Evolutionary conservation across 2,797 vertebrate genomes (phyloP).

Genomic region (Psittacula echo): DNA sequence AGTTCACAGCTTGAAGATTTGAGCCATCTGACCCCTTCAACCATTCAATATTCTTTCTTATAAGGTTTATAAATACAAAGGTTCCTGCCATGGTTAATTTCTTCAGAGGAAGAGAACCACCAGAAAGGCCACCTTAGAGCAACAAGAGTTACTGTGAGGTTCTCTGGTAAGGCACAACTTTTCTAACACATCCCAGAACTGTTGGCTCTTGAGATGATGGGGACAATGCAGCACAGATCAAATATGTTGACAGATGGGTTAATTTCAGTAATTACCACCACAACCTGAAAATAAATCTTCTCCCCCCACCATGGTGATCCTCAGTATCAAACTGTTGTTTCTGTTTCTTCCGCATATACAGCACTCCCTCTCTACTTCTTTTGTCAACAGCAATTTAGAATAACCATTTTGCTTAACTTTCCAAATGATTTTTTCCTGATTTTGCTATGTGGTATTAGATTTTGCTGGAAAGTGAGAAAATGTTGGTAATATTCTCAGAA

Average conservation of each 20-base stretch:
- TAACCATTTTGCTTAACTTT: neutral
- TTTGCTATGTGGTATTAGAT: neutral
- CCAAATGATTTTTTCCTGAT: neutral
- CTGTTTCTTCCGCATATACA: neutral
- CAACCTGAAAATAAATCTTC: neutral
- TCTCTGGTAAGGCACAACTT: neutral
- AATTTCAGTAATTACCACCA: neutral
- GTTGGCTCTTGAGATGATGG: neutral
- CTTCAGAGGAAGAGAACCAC: neutral
- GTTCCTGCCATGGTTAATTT: neutral
- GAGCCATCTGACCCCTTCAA: neutral
- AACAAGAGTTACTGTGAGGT: neutral
- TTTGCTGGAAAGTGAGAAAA: neutral
- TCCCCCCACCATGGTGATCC: fast-evolving
- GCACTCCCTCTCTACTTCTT: neutral
- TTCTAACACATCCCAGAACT: neutral
- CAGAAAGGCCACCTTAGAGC: neutral
- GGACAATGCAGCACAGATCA: neutral
- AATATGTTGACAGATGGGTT: neutral
- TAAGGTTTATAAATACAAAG: neutral
- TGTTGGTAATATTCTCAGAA: neutral
- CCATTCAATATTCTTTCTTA: neutral
- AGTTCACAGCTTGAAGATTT: neutral
- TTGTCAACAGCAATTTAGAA: neutral
- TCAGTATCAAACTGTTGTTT: neutral